Evolutionary conservation across 2,797 vertebrate species (phyloP), one percentile per base, ranked within the genome.

Genomic region (Neoniphon sammara): DNA sequence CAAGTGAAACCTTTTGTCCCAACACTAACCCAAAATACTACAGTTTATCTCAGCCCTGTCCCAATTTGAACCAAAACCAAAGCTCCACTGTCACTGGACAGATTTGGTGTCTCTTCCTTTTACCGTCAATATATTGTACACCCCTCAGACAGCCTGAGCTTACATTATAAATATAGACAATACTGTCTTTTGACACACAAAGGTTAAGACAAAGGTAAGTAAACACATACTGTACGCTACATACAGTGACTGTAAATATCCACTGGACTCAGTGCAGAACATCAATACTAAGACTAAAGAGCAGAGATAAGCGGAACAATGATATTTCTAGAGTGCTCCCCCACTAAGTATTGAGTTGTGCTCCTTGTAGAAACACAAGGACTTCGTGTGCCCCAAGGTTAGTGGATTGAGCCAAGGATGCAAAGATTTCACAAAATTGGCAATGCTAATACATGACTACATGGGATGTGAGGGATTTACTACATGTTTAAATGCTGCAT

Each of bases 341-440:
- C 86, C 77, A 59, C 85, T 89, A 87, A 87, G 82, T 73, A 69
- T 77, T 78, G 65, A 84, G n/a, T 90, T 91, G 89, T 91, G 90
- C 90, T 90, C 82, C 77, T 84, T 83, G 34, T 81, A 68, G 66
- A 75, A 71, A 73, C 60, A 83, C 67, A 78, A 80, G 81, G 49
- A 82, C 30, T 66, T 75, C 31, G 77, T 64, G 59, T 61, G 66
- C 17, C 52, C 70, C 53, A 58, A 68, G 70, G 73, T 73, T 56
- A 57, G 54, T 27, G 50, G 64, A 80, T 60, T 65, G 56, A 87
- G 65, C 52, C 23, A 34, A 84, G 47, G 67, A 80, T 61, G 68
- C 23, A 44, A 42, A 77, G 63, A 67, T 60, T 66, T 53, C 55
- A 87, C 73, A 80, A 55, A 77, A 66, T 64, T 54, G 68, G 57